Evolutionary conservation across 2,113 vertebrate species (phyloP), one percentile per base, ranked within the genome.

Genomic region (Rafetus swinhoei): DNA sequence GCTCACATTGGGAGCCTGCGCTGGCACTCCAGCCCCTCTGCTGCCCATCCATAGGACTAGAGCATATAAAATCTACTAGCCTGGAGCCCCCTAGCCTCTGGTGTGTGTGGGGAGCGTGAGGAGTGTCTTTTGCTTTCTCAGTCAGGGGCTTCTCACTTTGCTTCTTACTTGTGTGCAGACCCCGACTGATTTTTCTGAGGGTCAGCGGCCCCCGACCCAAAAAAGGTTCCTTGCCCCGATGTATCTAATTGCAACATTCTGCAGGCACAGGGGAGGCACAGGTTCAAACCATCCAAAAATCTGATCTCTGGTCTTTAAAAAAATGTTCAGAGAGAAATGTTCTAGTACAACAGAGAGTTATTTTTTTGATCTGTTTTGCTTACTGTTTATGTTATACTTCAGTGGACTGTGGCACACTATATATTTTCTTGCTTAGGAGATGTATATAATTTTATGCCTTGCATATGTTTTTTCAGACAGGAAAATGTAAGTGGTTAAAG

Each of bases 251-350:
- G 56, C 86, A 87, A n/a, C 60, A 54, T 84, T 65, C 60, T 15
- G 4, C 52, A 88, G 45, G 53, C 45, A 45, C 45, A 45, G 45
- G 45, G 87, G 32, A 2, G 4, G 62, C 6, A 45, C 5, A 69
- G 91, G 6, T 79, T 87, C 59, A 86, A 84, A 16, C 76, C 16
- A 57, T 32, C 81, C 53, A 32, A 92, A 97, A 86, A 77, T 87
- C 77, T 24, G 32, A 53, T 88, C 79, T 95, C 32, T 93, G 52
- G 6, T 77, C 82, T 24, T 69, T 77, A n/a, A 89, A 57, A 57
- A 85, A 53, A 81, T 86, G 85, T 91, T 76, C 32, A 87, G 76
- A 7, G 19, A 29, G 24, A 76, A 69, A 54, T 4, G n/a, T 85
- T 72, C 92, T 18, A 55, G 16, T 32, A 52, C 13, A 76, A 81